Conservation (phyloP, 2,888 invertebrate species). For the Nephrotoma guestfalica region DNA sequence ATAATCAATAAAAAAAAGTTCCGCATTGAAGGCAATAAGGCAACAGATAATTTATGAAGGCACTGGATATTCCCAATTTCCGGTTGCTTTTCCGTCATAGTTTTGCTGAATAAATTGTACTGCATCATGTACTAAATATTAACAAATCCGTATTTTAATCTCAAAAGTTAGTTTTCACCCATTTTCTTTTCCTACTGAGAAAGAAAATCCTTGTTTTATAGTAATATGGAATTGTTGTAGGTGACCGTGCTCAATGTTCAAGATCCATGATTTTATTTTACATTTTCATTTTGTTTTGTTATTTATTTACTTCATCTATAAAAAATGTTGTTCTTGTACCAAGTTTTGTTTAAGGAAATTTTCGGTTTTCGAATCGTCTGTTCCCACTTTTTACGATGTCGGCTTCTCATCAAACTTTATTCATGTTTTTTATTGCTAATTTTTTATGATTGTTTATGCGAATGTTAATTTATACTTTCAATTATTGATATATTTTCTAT, state of each 20-base stretch:
- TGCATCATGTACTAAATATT: not conserved
- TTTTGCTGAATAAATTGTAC: not conserved
- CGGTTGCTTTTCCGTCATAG: too few species aligned
- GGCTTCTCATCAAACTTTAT: not conserved
- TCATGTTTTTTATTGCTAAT: not conserved
- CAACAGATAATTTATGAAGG: too few species aligned
- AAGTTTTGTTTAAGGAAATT: not conserved
- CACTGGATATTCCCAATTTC: too few species aligned
- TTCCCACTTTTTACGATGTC: not conserved
- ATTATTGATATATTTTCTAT: not conserved
- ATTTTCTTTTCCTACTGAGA: not conserved
- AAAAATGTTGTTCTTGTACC: not conserved
- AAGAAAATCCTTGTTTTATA: not conserved
- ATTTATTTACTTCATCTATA: not conserved
- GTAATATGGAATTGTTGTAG: not conserved
- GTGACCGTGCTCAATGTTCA: not conserved
- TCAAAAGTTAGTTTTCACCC: not conserved
- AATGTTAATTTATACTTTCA: not conserved
- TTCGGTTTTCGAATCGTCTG: not conserved
- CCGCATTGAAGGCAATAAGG: too few species aligned
- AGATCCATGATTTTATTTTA: not conserved
- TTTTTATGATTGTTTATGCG: not conserved
- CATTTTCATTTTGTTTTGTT: not conserved
- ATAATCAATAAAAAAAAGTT: too few species aligned
- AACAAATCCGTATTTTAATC: not conserved